Evolutionary conservation across 2,113 vertebrate genomes (phyloP).

Genomic region (Hystrix brachyura): DNA sequence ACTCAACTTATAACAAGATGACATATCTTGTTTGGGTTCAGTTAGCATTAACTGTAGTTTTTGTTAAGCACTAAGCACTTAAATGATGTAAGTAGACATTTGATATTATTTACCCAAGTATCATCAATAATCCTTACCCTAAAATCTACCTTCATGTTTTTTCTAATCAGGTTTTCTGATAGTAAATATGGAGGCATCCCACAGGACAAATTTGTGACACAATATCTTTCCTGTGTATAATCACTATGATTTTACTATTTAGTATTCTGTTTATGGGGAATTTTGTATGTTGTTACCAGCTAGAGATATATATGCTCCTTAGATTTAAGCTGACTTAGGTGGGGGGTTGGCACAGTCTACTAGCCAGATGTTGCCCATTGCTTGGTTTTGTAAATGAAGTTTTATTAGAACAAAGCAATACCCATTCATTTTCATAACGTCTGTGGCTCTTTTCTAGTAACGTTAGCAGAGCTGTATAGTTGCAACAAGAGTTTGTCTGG

Average conservation of each 20-base stretch:
- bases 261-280: background rate
- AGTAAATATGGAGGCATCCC: background rate
- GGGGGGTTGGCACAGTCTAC: background rate
- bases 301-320: background rate
- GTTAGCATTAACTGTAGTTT: background rate
- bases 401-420: background rate
- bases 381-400: background rate
- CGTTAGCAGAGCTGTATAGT: background rate
- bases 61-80: background rate
- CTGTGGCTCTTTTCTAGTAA: background rate
- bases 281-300: background rate
- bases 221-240: background rate
- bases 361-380: background rate
- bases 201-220: background rate
- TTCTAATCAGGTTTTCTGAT: background rate
- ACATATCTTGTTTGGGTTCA: background rate
- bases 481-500: background rate
- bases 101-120: background rate
- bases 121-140: background rate
- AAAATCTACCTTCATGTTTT: background rate
- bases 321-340: background rate
- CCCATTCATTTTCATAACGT: background rate
- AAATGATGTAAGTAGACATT: background rate
- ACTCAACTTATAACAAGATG: background rate
- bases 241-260: background rate